Evolutionary conservation across 2,113 vertebrate species (phyloP).

Genomic region (Catharus minimus): DNA sequence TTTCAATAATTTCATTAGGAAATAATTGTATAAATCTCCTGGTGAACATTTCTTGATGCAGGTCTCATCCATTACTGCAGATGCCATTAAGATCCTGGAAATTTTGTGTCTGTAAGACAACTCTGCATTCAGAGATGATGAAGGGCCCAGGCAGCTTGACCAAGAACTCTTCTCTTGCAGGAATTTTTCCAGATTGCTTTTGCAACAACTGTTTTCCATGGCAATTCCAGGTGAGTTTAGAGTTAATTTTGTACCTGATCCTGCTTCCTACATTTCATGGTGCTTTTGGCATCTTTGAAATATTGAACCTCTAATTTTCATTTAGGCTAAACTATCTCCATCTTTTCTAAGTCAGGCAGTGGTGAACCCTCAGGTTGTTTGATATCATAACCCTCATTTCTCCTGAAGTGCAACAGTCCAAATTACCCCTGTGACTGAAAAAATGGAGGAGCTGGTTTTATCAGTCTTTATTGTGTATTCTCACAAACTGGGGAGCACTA

Average conservation of each 20-base stretch:
- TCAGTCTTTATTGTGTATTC: not conserved
- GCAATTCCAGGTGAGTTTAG: not conserved
- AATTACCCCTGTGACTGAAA: fast-evolving
- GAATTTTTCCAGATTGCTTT: not conserved
- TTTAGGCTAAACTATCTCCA: not conserved
- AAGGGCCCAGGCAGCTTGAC: not conserved
- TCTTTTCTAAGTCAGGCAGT: not conserved
- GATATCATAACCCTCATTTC: not conserved
- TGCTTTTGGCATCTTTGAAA: not conserved
- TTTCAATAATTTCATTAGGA: not conserved
- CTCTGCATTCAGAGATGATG: not conserved
- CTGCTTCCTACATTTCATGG: not conserved
- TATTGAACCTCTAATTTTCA: not conserved
- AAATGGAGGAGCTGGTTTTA: not conserved
- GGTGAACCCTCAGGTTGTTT: not conserved
- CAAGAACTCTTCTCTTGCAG: not conserved
- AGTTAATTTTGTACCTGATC: not conserved
- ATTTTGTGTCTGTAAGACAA: not conserved
- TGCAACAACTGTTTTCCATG: not conserved
- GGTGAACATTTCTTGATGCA: not conserved
- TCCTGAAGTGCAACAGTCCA: not conserved
- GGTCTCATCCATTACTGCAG: not conserved
- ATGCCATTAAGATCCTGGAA: not conserved
- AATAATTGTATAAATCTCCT: not conserved
- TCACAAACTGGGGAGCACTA: not conserved